phyloP scores from a whole-genome alignment of 1,140 invertebrate genomes.

The Drepana arcuata region DNA sequence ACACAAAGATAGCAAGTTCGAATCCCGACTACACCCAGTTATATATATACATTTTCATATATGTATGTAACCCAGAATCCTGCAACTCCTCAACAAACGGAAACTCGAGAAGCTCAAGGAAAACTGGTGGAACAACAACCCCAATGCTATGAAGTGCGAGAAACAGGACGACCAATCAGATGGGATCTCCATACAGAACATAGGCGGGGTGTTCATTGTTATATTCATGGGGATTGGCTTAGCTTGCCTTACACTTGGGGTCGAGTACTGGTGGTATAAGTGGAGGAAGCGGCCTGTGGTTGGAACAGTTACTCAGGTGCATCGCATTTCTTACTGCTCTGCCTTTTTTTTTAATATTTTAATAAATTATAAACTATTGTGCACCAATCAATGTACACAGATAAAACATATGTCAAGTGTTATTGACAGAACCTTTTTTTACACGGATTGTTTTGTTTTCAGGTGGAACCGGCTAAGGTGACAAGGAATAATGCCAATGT shows the following conservation, averaged over 20 bases:
- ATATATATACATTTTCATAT: too few relatives aligned
- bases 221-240: conserved; percentile 95
- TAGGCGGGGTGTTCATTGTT: conserved; percentile 97
- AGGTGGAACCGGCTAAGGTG: conserved; percentile 52
- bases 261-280: conserved; percentile 97
- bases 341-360: not conserved
- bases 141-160: conserved; percentile 84
- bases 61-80: too few relatives aligned
- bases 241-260: conserved; percentile 91
- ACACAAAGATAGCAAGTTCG: too few relatives aligned
- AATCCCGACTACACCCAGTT: too few relatives aligned
- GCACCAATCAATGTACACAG: too few relatives aligned
- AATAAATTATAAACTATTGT: too few relatives aligned
- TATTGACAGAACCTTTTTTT: too few relatives aligned
- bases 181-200: conserved; percentile 97
- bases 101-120: conserved; percentile 95
- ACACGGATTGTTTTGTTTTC: conserved; percentile 8
- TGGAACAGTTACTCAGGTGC: conserved; percentile 71
- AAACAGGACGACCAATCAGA: conserved; percentile 93
- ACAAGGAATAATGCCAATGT: conserved; percentile 27
- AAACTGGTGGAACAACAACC: conserved; percentile 95
- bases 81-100: conserved; percentile 92
- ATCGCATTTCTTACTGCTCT: conserved; percentile 1
- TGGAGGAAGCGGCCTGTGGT: conserved; percentile 76
- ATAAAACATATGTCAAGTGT: too few relatives aligned